Base-by-base conservation (phyloP, 2,113 vertebrate species). In the Lasiurus cinereus region DNA sequence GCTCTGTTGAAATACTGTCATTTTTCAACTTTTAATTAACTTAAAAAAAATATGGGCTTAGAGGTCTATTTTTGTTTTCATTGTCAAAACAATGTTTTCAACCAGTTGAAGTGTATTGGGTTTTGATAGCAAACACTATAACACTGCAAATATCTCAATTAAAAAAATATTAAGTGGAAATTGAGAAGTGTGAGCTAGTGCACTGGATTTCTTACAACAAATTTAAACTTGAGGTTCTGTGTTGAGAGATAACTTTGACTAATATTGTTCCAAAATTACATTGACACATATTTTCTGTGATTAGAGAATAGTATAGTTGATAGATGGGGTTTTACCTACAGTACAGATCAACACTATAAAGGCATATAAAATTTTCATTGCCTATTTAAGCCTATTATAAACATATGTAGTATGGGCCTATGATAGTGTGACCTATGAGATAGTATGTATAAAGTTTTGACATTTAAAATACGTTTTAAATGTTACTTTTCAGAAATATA, bases 21-120 rank as follows among this genome's bases (percentile, higher is more conserved):
- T 88, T 22, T 70, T 83, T 13, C 8, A 95, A 80, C 2, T 66
- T 92, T 24, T 72, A 36, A 52, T 77, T 39, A 39, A 31, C 29
- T 19, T 72, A 21, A 54, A 43, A 8, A 76, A 76, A 67, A 76
- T 54, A 52, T 83, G 16, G 36, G 9, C 8, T 50, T 80, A 77
- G 36, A 39, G 11, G 5, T 50, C 50, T 72, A 6, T 66, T 0
- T 31, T 52, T 93, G 13, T 94, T 84, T 43, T 31, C 8, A 69
- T 87, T 90, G 90, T 79, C 8, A 88, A 83, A 80, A 43, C 16
- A 73, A 43, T 24, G 8, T 67, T 90, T 95, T 22, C 4, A 78
- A 66, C 91, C 12, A 43, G 52, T 0, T 64, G 48, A 88, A 80
- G 3, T 33, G 1, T 59, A 33, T 31, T 91, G 29, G 8, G 46